Conservation (phyloP, 2,797 vertebrate genomes). For the Ctenopoma multispine region DNA sequence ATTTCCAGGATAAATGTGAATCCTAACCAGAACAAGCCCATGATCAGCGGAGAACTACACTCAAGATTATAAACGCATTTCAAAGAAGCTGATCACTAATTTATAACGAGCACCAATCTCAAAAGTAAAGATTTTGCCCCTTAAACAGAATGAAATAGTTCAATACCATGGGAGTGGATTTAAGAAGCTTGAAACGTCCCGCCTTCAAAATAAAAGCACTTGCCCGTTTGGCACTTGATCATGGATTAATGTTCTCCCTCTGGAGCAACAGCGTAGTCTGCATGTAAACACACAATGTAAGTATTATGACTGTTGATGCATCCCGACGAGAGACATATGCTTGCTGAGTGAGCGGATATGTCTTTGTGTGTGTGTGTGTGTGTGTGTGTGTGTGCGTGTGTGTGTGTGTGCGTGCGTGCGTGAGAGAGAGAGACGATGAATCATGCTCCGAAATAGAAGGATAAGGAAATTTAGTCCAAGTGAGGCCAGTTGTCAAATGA, state of each 20-base stretch:
- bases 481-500: neutral
- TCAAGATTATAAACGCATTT: neutral
- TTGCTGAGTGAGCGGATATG: slow-evolving; percentile 16
- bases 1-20: neutral
- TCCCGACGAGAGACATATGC: slow-evolving; percentile 35
- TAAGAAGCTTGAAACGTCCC: slow-evolving; percentile 19
- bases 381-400: neutral
- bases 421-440: slow-evolving; percentile 14
- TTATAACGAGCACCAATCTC: neutral
- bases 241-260: slow-evolving; percentile 36
- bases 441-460: slow-evolving; percentile 28
- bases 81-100: neutral
- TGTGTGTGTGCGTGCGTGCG: neutral
- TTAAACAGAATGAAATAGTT: slow-evolving; percentile 27
- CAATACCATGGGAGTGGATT: slow-evolving; percentile 35
- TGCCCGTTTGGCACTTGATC: slow-evolving; percentile 47
- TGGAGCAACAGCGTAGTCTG: slow-evolving; percentile 19
- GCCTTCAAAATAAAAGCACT: slow-evolving; percentile 71
- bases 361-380: neutral
- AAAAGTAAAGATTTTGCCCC: slow-evolving; percentile 4
- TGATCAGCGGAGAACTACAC: neutral
- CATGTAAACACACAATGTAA: slow-evolving; percentile 48
- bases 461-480: slow-evolving; percentile 15
- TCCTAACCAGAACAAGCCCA: neutral
- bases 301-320: slow-evolving; percentile 39